Evolutionary conservation across 2,888 invertebrate species (phyloP), one percentile per base, ranked within the genome.

Genomic region (Trachelus stipa): DNA sequence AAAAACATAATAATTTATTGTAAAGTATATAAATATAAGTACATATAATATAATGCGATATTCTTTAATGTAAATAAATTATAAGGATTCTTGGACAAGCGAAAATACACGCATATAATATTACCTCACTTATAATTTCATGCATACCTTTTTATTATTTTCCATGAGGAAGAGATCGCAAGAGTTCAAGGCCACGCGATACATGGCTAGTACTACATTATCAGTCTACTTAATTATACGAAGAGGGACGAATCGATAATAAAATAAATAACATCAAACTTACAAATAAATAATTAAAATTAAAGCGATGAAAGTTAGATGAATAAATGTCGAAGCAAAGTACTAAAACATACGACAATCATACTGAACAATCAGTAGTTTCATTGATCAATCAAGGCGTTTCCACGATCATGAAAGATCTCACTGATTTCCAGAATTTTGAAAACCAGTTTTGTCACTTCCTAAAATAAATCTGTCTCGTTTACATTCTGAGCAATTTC

Each of bases 1-100:
- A 12, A 35, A 35, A 40, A 69, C 30, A 73, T 34, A 77, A 76
- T 76, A 83, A 83, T 79, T 84, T 83, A 85, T 81, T 86, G 87
- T 84, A 85, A 84, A 84, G 81, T 87, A 84, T 79, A 84, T 80
- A 81, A 84, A 85, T 84, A 83, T 84, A 81, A 82, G 81, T 81
- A 79, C 79, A 84, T 84, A 82, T 83, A 86, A 79, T 30, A 4
- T 74, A 35, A 79, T 80, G 76, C 81, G 81, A 81, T 84, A 85
- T 80, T 83, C 75, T 79, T 79, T 73, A 80, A 79, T 85, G 83
- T 83, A 84, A 87, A 84, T 84, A 85, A 82, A 82, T 79, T 77
- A 71, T 71, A 71, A 71, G 56, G 56, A 56, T 56, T 56, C 56
- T 56, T 56, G 56, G 56, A 56, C 56, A 56, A 23, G 56, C 15